Evolutionary conservation across 2,797 vertebrate species (phyloP).

Genomic region (Nyctibius grandis): DNA sequence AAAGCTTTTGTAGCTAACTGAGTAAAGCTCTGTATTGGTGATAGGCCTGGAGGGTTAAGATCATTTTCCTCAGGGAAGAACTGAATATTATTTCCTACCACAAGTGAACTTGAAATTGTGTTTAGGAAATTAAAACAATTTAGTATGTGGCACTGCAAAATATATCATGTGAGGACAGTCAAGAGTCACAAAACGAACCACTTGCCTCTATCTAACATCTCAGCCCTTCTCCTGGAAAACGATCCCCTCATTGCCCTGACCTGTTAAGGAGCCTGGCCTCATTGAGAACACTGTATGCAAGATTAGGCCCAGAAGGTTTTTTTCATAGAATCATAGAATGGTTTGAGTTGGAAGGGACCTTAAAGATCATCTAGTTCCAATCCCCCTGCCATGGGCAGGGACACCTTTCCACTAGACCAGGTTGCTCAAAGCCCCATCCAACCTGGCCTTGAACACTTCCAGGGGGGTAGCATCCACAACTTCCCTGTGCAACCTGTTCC

Average conservation of each 20-base stretch:
- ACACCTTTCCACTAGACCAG: no score
- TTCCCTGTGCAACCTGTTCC: no score
- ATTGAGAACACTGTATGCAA: background rate
- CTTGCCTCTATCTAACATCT: background rate
- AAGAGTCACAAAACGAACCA: background rate
- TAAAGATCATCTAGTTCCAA: no score
- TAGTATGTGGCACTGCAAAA: background rate
- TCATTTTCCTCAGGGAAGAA: background rate
- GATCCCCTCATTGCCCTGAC: background rate
- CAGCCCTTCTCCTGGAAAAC: background rate
- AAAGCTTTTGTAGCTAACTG: slow-evolving; percentile 12
- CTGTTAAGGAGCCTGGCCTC: background rate
- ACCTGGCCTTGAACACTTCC: no score
- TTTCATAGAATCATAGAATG: no score
- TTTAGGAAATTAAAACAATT: slow-evolving; percentile 25
- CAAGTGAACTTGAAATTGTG: background rate
- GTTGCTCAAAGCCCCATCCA: no score
- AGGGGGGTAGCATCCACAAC: no score
- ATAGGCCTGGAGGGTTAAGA: background rate
- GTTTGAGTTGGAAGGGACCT: no score
- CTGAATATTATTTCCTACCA: background rate
- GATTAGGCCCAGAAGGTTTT: background rate
- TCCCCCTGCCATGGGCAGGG: no score
- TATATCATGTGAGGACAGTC: background rate
- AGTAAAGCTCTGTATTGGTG: background rate